Base-by-base conservation (phyloP, 2,797 vertebrate species). In the Phoeniculus purpureus region DNA sequence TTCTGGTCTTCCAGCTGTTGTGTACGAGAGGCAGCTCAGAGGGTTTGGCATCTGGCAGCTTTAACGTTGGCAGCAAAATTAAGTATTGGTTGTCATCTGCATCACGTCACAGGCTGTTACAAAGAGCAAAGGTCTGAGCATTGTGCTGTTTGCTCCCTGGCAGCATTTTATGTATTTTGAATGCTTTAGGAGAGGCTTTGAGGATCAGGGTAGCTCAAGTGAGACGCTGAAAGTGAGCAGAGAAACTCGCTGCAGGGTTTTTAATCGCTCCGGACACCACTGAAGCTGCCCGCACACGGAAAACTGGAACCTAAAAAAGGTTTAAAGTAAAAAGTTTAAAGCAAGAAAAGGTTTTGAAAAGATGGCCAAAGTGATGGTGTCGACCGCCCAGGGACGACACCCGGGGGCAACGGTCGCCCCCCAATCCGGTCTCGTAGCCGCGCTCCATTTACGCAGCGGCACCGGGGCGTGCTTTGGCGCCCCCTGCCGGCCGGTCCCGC, bases 381-480 rank as follows among this genome's bases (percentile, higher is more conserved):
- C 43, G 6, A 43, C 43, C 43, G 43, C 43, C 14, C 13, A 14
- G 43, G 43, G 43, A 43, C 43, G 43, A 43, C 16, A 43, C 43
- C 43, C 13, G 43, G 43, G 43, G 43, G 43, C 43, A 13, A 43
- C 14, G 43, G 13, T 16, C 43, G 13, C 16, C 43, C 43, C 43
- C 43, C 43, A 14, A 13, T 16, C 43, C 43, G 16, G 43, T 43
- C 43, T 16, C 43, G 43, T 13, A 43, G 43, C 14, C 16, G 43
- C 43, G 43, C 16, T 43, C 43, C 13, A 16, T 16, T 43, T 16
- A 43, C 43, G 16, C 43, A 48, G 47, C 47, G 7, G 47, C 47
- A 10, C 47, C 47, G 12, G 47, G 12, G 56, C 75, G 84, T 96
- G 55, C 82, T 97, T 88, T 97, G 95, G 96, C 97, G 83, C 87